Percentiles rank a stretch among this genome's conserved stretches.
These are phyloP conservation scores for Anthophora plumipes DNA, from an alignment of 2,888 invertebrate genomes.

Conservation along the genomic window DNA sequence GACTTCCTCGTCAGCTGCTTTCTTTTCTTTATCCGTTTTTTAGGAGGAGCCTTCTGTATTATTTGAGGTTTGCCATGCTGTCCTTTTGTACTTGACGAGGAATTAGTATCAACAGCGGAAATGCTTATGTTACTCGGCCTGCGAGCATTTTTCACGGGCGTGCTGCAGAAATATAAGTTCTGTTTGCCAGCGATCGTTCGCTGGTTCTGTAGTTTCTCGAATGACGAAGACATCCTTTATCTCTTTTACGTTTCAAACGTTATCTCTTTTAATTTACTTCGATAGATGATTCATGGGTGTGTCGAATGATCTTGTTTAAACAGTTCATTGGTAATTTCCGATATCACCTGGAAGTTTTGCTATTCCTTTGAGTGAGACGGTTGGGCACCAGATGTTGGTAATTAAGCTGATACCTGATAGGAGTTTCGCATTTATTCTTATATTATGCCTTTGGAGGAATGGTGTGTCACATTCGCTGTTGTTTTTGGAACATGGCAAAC, in stretches of 20 bases:
- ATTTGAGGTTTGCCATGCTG: not conserved
- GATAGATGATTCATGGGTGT: not conserved
- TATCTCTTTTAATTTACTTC: not conserved
- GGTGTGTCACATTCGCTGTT: not conserved
- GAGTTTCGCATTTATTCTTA: constrained; percentile 21
- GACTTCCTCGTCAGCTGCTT: not conserved
- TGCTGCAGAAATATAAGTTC: constrained; percentile 1
- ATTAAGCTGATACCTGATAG: constrained; percentile 19
- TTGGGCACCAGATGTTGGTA: not conserved
- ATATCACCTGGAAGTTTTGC: not conserved
- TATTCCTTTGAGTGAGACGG: not conserved
- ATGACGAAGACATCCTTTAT: constrained; percentile 37
- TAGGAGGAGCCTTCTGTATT: not conserved
- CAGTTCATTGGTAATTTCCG: not conserved
- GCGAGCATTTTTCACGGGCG: not conserved
- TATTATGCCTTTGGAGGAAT: not conserved
- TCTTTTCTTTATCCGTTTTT: not conserved
- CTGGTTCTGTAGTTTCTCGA: not conserved
- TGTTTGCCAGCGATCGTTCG: no score
- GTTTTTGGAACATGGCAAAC: not conserved
- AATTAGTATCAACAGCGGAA: constrained; percentile 17
- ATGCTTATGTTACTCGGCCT: not conserved
- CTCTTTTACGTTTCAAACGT: not conserved
- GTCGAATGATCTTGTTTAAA: not conserved
- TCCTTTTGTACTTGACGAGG: not conserved